Base-by-base conservation (phyloP, 2,113 vertebrate genomes). In the Phalacrocorax carbo region DNA sequence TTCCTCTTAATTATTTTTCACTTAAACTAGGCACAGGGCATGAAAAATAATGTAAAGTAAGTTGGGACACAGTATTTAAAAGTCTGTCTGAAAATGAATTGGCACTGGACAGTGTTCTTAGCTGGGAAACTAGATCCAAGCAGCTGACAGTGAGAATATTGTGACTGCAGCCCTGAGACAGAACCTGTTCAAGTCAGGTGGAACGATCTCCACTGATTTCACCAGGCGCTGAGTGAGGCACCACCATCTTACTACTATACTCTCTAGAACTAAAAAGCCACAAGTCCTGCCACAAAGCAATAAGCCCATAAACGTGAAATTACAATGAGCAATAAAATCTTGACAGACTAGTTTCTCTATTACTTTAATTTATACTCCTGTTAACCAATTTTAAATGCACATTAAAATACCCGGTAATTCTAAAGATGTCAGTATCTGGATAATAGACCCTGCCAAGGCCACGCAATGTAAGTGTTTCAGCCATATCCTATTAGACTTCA, bases 301-400 rank as follows among this genome's bases (percentile, higher is more conserved):
- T 3, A 26, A 87, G 78, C 49, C 48, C 54, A 96, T 95, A 94
- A 97, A 92, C 21, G 44, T 54, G 72, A 79, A 94, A 96, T 79
- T 92, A 90, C 65, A 94, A 73, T 61, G 80, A 86, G 72, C 73
- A 85, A 93, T 94, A 96, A 95, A 93, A 82, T 32, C 62, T 71
- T 81, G 81, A 95, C 68, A 83, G 77, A 85, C 72, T 88, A 73
- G 78, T 91, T 96, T 85, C 4, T 15, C 86, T 68, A 72, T 90
- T 93, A 80, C 89, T 94, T 93, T 96, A 96, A 97, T 96, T 97
- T 97, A 96, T 88, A 65, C 19, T 70, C 82, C 84, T 65, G 86
- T 95, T 96, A 97, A 94, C 30, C 69, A 82, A 86, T 94, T 96
- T 96, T 75, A 97, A 96, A 92, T 71, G 93, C 75, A 70, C 86